Percentiles rank a stretch among this genome's conserved stretches.
These are phyloP conservation scores for Amblyjoppa proteus DNA, from an alignment of 2,888 invertebrate species.

Conservation along the genomic window DNA sequence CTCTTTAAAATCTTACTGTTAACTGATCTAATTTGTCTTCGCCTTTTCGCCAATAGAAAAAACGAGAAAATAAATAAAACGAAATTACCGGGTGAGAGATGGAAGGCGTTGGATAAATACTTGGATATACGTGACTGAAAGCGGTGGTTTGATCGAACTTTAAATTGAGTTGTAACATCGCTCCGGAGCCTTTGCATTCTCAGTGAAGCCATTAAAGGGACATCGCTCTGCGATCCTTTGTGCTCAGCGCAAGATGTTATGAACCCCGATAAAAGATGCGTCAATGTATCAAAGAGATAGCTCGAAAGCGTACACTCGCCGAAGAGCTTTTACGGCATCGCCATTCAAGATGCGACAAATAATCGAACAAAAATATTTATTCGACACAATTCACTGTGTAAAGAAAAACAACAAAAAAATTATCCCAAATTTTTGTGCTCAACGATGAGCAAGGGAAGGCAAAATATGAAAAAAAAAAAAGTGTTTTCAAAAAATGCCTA, in stretches of 20 bases:
- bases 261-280: constrained; percentile 17
- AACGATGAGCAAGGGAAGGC: no score
- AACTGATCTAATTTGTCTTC: constrained; percentile 2
- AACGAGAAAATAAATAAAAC: not conserved
- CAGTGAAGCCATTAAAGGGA: constrained; percentile 11
- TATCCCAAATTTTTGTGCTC: not conserved
- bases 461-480: no score
- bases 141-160: constrained; percentile 27
- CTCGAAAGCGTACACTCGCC: not conserved
- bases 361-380: not conserved
- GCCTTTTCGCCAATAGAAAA: not conserved
- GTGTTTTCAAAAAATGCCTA: no score
- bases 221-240: constrained; percentile 8
- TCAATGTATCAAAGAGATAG: constrained; percentile 3
- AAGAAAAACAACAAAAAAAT: not conserved
- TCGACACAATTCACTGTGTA: not conserved
- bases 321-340: not conserved
- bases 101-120: not conserved
- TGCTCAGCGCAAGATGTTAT: constrained; percentile 16
- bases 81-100: not conserved
- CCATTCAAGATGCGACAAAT: not conserved
- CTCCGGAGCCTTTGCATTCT: constrained; percentile 5
- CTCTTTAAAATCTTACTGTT: not conserved
- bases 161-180: constrained; percentile 43
- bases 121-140: constrained; percentile 14